phyloP scores from a whole-genome alignment of 2,797 vertebrate genomes.

The Sebastes minor region DNA sequence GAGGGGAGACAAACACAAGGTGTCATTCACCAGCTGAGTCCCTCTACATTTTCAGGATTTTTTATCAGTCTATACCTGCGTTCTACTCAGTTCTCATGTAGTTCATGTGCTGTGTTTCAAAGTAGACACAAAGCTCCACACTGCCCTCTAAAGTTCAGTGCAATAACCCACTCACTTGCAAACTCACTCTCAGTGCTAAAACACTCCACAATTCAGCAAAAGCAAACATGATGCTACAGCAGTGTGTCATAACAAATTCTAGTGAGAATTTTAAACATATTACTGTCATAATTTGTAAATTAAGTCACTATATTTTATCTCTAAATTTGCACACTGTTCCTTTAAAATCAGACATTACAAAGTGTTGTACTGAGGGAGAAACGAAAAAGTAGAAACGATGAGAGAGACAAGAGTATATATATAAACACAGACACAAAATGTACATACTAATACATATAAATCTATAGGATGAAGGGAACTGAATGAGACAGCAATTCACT shows the following conservation, averaged over 20 bases:
- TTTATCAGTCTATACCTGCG: not conserved
- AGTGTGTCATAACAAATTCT: not conserved
- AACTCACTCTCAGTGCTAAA: not conserved
- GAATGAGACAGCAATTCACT: not conserved
- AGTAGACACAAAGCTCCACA: slow-evolving; percentile 20
- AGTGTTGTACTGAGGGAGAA: not conserved
- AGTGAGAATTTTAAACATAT: not conserved
- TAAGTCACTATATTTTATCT: rapidly evolving
- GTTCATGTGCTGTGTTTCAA: not conserved
- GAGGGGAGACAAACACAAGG: slow-evolving; percentile 6
- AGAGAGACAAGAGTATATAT: not conserved
- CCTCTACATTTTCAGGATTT: not conserved
- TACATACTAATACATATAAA: too few species aligned
- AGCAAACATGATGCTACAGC: not conserved
- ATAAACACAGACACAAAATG: too few species aligned
- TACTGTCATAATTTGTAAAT: not conserved
- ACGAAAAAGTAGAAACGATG: not conserved
- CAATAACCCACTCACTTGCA: not conserved
- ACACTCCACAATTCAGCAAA: not conserved
- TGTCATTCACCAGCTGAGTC: not conserved
- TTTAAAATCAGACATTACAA: not conserved
- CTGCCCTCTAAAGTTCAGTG: slow-evolving; percentile 50
- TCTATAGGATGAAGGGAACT: not conserved
- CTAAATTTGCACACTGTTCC: not conserved
- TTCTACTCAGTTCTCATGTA: not conserved